Conservation (phyloP, 2,888 invertebrate species). For the Cheilosia urbana region DNA sequence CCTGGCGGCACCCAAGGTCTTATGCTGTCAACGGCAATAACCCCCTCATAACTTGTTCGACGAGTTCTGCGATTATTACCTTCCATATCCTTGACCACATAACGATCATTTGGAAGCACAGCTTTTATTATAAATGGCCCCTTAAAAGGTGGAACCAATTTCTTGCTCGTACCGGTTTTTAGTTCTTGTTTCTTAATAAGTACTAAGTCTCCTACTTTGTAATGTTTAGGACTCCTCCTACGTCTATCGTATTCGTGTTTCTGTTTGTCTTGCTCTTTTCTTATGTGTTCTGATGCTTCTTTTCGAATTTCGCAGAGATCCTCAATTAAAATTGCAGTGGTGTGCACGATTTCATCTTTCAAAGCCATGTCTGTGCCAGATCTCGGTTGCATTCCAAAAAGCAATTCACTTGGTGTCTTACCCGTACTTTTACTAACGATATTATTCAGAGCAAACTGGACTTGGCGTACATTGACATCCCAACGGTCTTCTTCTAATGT, state of each 20-base stretch:
- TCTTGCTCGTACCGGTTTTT: slow-evolving; percentile 12
- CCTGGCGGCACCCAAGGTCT: slow-evolving; percentile 1
- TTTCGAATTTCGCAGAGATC: neutral
- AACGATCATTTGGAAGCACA: no score
- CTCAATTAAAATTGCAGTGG: slow-evolving; percentile 2
- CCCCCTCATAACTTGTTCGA: slow-evolving; percentile 1
- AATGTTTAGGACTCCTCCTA: neutral
- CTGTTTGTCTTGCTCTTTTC: neutral
- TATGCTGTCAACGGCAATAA: neutral
- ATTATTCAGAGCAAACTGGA: slow-evolving; percentile 76
- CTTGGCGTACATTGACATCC: slow-evolving; percentile 71
- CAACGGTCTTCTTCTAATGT: slow-evolving; percentile 66
- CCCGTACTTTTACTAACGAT: slow-evolving; percentile 37
- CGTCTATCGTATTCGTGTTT: neutral
- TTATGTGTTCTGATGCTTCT: neutral
- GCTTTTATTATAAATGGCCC: slow-evolving; percentile 8
- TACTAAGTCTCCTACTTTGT: slow-evolving; percentile 2
- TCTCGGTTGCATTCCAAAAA: slow-evolving; percentile 61
- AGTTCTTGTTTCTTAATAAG: slow-evolving; percentile 22
- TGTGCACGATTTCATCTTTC: slow-evolving; percentile 15
- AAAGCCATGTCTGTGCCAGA: slow-evolving; percentile 11
- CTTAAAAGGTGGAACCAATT: slow-evolving; percentile 13
- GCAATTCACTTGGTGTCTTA: slow-evolving; percentile 64
- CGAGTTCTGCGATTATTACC: slow-evolving; percentile 3
- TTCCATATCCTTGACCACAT: slow-evolving; percentile 2